Percentiles rank a stretch among this genome's conserved stretches.
phyloP scores from a whole-genome alignment of 2,113 vertebrate species.

The Campylomormyrus numenius region DNA sequence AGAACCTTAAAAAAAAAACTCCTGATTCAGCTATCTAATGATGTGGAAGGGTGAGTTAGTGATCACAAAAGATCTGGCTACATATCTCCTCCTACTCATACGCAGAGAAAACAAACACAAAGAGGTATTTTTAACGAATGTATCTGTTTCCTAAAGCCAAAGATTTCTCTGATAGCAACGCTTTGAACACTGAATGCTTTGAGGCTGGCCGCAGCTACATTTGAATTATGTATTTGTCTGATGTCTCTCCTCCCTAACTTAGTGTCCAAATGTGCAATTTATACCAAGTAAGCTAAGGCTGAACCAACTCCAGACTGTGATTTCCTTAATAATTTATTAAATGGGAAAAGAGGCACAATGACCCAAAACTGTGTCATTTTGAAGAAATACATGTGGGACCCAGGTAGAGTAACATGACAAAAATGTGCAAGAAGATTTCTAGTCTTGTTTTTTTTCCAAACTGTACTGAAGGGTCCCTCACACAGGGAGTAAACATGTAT shows the following conservation, averaged over 20 bases:
- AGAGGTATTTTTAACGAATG: conserved; percentile 5
- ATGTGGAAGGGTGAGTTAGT: not conserved
- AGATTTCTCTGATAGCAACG: not conserved
- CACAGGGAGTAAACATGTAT: not conserved
- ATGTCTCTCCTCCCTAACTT: not conserved
- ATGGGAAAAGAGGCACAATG: not conserved
- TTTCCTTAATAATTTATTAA: not conserved
- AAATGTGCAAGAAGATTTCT: not conserved
- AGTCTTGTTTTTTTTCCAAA: not conserved
- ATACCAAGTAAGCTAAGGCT: not conserved
- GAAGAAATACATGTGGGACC: not conserved
- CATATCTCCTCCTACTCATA: not conserved
- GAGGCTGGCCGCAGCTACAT: not conserved
- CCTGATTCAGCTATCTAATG: not conserved
- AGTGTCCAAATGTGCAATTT: not conserved
- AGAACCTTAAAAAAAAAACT: not conserved
- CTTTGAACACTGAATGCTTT: not conserved
- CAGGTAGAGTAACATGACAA: not conserved
- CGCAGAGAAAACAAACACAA: not conserved
- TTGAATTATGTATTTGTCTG: not conserved
- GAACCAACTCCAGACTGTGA: not conserved
- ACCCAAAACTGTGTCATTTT: not conserved
- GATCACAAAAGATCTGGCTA: conserved; percentile 3
- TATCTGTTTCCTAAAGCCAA: not conserved
- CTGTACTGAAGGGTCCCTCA: not conserved